Base-by-base conservation (phyloP, 1,140 invertebrate species). In the Procambarus virginalis region DNA sequence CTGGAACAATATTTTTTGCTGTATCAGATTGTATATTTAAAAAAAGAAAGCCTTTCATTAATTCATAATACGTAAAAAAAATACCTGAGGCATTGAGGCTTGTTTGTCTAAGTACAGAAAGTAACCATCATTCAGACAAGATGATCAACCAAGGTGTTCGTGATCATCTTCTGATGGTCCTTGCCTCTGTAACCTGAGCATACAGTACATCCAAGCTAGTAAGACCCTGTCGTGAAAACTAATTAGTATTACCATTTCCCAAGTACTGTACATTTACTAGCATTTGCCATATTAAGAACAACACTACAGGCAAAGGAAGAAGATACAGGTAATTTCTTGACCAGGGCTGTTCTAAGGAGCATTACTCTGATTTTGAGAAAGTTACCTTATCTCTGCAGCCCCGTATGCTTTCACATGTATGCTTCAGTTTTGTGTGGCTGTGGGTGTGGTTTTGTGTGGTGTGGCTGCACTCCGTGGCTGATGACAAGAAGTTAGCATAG, bases 1-100 rank as follows among this genome's bases (percentile, higher is more conserved):
- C 79, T 9, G 86, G 79, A 88, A 82, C 79, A 80, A 81, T 88
- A 80, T 88, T 88, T 88, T 88, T 88, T 88, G 79, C 86, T 88
- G 86, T 81, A 88, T 88, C 79, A 88, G 79, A 88, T 81, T 88
- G 86, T 88, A 88, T 81, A 80, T 49, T 88, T 49, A n/a, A 82
- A 88, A 75, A 73, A 64, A 58, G 22, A 73, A 73, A 73, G 68
- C 68, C 68, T 73, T 73, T 34, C n/a, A 73, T 34, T 73, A 34
- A 22, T 73, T 73, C 68, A 73, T 73, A 73, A 34, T 22, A 22
- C 5, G 3, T 68, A 34, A 34, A 34, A 34, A 68, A 12, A 22
- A 70, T 4, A 73, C 34, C 68, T 73, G 68, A 34, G 68, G n/a
- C 14, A 73, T 8, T 73, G 68, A 9, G n/a, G n/a, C 68, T 73